Evolutionary conservation across 2,888 invertebrate genomes (phyloP).

Genomic region (Antitype chi): DNA sequence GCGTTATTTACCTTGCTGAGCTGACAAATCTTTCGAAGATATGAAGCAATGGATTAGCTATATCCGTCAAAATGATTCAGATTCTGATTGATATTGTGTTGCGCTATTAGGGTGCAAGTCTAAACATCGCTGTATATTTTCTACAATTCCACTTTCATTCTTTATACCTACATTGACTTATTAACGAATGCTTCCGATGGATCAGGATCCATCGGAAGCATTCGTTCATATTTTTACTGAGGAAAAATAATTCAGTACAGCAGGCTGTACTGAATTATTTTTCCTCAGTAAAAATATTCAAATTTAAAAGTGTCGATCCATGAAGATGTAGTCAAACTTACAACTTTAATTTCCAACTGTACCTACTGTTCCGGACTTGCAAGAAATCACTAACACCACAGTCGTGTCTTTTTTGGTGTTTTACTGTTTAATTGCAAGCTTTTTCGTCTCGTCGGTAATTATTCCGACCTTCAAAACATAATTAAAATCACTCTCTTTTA

Average conservation of each 20-base stretch:
- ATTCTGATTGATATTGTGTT: no score
- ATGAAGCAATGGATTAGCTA: no score
- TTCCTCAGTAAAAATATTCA: not conserved
- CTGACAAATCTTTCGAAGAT: no score
- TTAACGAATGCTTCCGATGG: not conserved
- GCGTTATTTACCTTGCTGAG: no score
- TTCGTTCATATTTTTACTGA: no score
- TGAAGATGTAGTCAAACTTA: not conserved
- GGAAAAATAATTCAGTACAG: no score
- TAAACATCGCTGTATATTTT: not conserved
- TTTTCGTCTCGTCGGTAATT: slow-evolving; percentile 12
- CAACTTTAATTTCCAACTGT: not conserved
- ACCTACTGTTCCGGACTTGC: not conserved
- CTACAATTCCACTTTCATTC: not conserved
- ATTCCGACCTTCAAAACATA: slow-evolving; percentile 4
- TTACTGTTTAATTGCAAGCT: not conserved
- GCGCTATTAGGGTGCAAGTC: not conserved
- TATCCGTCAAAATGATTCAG: no score
- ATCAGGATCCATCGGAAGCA: no score
- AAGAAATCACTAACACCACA: not conserved
- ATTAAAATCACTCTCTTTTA: slow-evolving; percentile 10
- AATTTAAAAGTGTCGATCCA: not conserved
- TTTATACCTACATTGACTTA: not conserved
- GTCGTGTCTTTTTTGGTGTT: not conserved
- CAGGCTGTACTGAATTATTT: not conserved